Evolutionary conservation across 2,888 invertebrate species (phyloP).

Genomic region (Diarsia mendica): DNA sequence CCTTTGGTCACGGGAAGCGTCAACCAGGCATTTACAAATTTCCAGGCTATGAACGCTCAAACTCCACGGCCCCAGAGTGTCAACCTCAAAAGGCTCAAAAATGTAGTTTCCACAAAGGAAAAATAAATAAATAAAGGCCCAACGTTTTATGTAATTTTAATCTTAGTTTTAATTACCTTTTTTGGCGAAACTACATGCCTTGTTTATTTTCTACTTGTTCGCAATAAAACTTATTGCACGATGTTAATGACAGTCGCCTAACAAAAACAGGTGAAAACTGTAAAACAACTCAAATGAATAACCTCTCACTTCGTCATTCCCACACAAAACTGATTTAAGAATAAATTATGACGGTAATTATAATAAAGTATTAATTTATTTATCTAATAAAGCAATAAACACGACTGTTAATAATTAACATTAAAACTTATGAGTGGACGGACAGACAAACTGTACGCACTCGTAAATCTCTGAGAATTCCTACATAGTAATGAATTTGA

Average conservation of each 20-base stretch:
- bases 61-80: too few species aligned
- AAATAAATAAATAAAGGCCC: too few species aligned
- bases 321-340: constrained; percentile 33
- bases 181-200: neutral
- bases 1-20: too few species aligned
- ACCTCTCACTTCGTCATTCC: constrained; percentile 22
- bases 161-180: too few species aligned
- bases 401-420: constrained; percentile 51
- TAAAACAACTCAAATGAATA: constrained; percentile 13
- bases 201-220: neutral
- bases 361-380: constrained; percentile 51
- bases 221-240: neutral
- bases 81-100: too few species aligned
- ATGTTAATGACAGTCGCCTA: neutral
- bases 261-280: constrained; percentile 3
- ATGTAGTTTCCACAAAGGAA: too few species aligned
- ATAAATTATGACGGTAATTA: constrained; percentile 42
- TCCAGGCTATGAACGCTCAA: too few species aligned
- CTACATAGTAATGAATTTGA: constrained; percentile 42
- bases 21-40: too few species aligned
- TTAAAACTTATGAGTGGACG: constrained; percentile 36
- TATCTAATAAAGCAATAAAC: constrained; percentile 55
- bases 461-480: constrained; percentile 58
- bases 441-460: constrained; percentile 21
- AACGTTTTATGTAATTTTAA: neutral